Percentiles rank a stretch among this genome's conserved stretches.
phyloP scores from a whole-genome alignment of 1,140 invertebrate species.

The Ceratina calcarata region DNA sequence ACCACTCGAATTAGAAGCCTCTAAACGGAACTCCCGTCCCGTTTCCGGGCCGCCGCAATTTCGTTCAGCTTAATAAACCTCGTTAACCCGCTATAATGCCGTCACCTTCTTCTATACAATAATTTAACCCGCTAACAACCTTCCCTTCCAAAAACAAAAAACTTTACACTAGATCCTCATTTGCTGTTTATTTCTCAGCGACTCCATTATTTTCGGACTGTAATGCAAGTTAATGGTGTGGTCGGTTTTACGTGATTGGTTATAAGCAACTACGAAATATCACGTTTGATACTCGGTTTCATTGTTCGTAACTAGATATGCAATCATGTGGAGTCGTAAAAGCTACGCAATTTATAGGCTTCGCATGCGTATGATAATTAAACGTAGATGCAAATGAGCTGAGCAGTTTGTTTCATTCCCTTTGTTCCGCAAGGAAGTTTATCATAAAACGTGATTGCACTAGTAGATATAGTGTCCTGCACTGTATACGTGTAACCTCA shows the following conservation, averaged over 20 bases:
- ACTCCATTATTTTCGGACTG: background rate
- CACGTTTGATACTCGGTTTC: background rate
- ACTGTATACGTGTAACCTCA: background rate
- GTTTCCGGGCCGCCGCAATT: slow-evolving; percentile 9
- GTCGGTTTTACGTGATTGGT: background rate
- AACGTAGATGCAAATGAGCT: background rate
- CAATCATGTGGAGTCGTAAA: background rate
- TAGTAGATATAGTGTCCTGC: background rate
- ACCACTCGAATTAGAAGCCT: background rate
- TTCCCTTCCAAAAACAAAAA: too few species aligned
- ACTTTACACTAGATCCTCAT: background rate
- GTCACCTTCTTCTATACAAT: background rate
- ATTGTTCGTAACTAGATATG: slow-evolving; percentile 19
- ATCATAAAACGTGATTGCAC: background rate
- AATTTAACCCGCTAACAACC: background rate
- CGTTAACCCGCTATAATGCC: background rate
- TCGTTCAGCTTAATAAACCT: slow-evolving; percentile 33
- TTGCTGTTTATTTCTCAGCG: background rate
- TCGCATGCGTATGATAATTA: slow-evolving; percentile 1
- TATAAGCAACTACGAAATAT: background rate
- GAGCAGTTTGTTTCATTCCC: background rate
- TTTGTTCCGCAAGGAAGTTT: too few species aligned
- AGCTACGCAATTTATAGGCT: background rate
- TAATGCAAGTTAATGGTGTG: background rate
- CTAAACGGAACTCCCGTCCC: background rate